Evolutionary conservation across 2,888 invertebrate species (phyloP).

Genomic region (Xestia c-nigrum): DNA sequence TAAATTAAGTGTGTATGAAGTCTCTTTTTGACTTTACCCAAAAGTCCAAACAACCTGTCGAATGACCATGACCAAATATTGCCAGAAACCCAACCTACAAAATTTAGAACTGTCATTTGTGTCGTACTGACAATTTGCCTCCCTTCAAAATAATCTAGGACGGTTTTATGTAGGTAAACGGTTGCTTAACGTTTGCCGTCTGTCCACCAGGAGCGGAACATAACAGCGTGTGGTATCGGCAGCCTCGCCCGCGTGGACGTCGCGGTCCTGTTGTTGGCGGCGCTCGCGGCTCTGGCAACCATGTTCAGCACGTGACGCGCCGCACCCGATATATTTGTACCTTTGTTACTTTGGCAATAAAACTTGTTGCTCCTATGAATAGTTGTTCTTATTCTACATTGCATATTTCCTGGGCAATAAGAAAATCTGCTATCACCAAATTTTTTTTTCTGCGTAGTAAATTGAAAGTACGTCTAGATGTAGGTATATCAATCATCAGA

Average conservation of each 20-base stretch:
- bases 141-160: not conserved
- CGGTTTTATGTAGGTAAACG: not conserved
- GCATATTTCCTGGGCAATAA: not conserved
- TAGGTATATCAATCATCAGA: not conserved
- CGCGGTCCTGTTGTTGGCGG: conserved; percentile 67
- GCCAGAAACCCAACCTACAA: not conserved
- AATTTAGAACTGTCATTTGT: not conserved
- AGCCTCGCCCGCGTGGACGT: conserved; percentile 73
- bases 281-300: conserved; percentile 62
- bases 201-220: conserved; percentile 81
- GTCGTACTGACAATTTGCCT: too few species aligned
- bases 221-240: conserved; percentile 83
- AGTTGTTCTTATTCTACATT: conserved; percentile 24
- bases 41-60: not conserved
- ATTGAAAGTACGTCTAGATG: too few species aligned
- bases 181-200: not conserved
- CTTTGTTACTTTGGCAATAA: conserved; percentile 87
- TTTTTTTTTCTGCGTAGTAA: not conserved
- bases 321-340: conserved; percentile 79
- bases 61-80: not conserved
- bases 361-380: conserved; percentile 80
- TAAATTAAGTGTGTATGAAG: too few species aligned
- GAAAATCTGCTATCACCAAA: not conserved
- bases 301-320: conserved; percentile 50
- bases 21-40: not conserved